Conservation (phyloP, 2,797 vertebrate genomes). For the Aratinga solstitialis region DNA sequence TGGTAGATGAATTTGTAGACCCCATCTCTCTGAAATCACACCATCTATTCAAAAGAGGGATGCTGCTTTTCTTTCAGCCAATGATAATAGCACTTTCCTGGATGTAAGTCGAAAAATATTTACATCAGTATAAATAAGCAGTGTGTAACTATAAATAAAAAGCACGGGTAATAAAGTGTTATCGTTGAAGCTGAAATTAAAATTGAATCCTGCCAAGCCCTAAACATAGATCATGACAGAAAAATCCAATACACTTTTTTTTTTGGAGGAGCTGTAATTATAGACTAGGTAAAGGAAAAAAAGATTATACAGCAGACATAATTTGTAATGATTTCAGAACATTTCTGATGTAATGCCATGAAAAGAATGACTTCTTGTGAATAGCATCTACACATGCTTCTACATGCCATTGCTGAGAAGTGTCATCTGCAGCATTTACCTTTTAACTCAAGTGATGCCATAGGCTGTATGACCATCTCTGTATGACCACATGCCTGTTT, state of each 20-base stretch:
- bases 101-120: not conserved
- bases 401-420: accelerated
- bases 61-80: not conserved
- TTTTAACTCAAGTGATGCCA: accelerated
- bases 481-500: not conserved
- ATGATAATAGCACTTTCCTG: not conserved
- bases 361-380: not conserved
- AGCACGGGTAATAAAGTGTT: slow-evolving; percentile 42
- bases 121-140: slow-evolving; percentile 36
- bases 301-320: not conserved
- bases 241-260: slow-evolving; percentile 26
- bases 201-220: slow-evolving; percentile 60
- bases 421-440: accelerated
- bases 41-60: not conserved
- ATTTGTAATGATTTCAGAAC: slow-evolving; percentile 4
- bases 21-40: not conserved
- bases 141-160: slow-evolving; percentile 50
- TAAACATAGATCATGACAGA: slow-evolving; percentile 21
- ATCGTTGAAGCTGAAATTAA: slow-evolving; percentile 60
- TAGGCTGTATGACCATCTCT: too few species aligned
- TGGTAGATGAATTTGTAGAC: not conserved
- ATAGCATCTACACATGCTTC: accelerated
- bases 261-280: slow-evolving; percentile 35
- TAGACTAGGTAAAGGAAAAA: not conserved
- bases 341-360: not conserved